Base-by-base conservation (phyloP, 2,888 invertebrate genomes). In the Craniophora ligustri region DNA sequence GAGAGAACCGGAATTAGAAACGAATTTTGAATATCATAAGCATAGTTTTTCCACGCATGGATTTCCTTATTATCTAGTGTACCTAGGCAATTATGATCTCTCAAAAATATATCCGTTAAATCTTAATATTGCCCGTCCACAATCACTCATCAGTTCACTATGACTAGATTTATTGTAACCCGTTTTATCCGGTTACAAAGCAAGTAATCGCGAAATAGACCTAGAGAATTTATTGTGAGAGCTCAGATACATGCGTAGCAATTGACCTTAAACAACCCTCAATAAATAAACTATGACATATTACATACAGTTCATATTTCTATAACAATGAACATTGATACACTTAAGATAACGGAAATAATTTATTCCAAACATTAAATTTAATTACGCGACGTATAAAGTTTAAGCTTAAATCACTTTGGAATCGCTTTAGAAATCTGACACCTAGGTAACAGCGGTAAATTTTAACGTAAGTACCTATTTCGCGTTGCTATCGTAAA, bases 351-450 rank as follows among this genome's bases (percentile, higher is more conserved):
- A n/a, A 34, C 49, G 19, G 28, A 39, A 41, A 57, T 61, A 42
- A 56, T 61, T 48, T 57, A 51, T 65, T 44, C 18, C 15, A 42
- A 15, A 23, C 39, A 21, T 60, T 45, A 47, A 61, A 66, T 54
- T 45, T 48, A 40, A 68, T 48, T 48, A 61, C 19, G 16, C 23
- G 30, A 39, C 18, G 13, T 39, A 35, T 60, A 49, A 67, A 60
- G 32, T 66, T 70, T 53, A 67, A 11, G 39, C 26, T 30, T 59
- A 58, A 51, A 60, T 67, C 51, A 58, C n/a, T n/a, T n/a, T n/a
- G n/a, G n/a, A n/a, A n/a, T n/a, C 31, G 50, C 40, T 53, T 48
- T 70, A 70, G 67, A 70, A 70, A 70, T 60, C 71, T 40, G 46
- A 58, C 51, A 41, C 54, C 42, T 39, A 13, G 34, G 39, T 36